phyloP scores from a whole-genome alignment of 1,140 invertebrate species.

The Trypoxylus dichotomus region DNA sequence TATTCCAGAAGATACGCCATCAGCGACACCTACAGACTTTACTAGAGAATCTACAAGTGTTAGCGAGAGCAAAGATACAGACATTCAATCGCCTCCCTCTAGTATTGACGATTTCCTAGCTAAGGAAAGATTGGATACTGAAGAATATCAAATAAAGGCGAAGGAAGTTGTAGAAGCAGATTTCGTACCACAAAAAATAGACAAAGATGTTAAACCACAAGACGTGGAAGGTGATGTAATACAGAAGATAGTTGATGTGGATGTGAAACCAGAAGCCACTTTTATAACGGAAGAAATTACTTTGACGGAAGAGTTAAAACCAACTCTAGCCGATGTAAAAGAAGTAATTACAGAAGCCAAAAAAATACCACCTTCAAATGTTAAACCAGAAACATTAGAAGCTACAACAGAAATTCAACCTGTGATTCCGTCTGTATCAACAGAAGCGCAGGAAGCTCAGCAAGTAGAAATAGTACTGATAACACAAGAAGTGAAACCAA shows the following conservation, averaged over 20 bases:
- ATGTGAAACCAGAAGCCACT: background rate
- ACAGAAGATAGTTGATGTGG: background rate
- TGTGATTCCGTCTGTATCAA: no score
- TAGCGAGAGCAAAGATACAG: background rate
- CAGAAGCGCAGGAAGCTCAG: no score
- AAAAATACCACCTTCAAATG: background rate
- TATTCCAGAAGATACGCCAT: conserved; percentile 28
- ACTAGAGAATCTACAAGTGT: background rate
- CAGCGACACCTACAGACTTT: conserved; percentile 18
- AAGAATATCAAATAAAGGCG: conserved; percentile 34
- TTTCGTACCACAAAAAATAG: background rate
- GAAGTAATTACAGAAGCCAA: background rate
- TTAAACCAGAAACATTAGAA: background rate
- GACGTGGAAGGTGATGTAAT: conserved; percentile 38
- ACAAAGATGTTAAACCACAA: conserved; percentile 37
- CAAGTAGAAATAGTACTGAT: no score
- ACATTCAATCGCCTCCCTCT: background rate
- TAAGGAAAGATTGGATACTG: conserved; percentile 19
- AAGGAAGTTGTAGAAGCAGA: conserved; percentile 37
- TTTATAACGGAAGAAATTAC: background rate
- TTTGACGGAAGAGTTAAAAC: background rate
- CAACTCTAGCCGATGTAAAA: background rate
- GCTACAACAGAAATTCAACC: no score
- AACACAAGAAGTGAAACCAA: background rate
- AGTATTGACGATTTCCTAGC: conserved; percentile 27